These are phyloP conservation scores for Psix sp. DNA, from an alignment of 1,140 invertebrate genomes.

Conservation along the genomic window DNA sequence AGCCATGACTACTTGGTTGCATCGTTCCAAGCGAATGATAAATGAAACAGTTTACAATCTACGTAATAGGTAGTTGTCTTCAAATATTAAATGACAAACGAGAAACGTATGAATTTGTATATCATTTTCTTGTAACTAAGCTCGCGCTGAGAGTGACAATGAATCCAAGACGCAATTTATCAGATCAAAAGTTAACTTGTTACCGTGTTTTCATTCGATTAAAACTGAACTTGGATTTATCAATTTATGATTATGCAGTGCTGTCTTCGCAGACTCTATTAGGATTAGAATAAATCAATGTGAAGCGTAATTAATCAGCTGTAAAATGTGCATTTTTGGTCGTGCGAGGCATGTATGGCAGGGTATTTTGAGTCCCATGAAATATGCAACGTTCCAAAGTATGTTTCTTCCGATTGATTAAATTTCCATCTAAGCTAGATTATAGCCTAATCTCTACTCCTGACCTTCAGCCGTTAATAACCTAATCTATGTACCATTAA, in stretches of 20 bases:
- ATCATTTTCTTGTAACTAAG: constrained; percentile 19
- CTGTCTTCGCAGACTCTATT: too few relatives aligned
- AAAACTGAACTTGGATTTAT: too few relatives aligned
- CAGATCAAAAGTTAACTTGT: too few relatives aligned
- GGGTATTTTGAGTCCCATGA: too few relatives aligned
- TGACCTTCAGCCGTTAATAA: constrained; percentile 43
- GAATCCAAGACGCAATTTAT: too few relatives aligned
- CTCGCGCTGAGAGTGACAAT: neutral
- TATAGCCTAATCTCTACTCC: constrained; percentile 28
- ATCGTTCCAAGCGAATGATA: constrained; percentile 42
- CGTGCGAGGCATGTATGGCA: too few relatives aligned
- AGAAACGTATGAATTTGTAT: constrained; percentile 30
- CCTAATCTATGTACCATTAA: constrained; percentile 40
- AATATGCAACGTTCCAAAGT: too few relatives aligned
- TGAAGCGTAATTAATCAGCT: too few relatives aligned
- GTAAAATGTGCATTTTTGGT: too few relatives aligned
- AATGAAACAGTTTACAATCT: constrained; percentile 51
- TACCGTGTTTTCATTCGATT: too few relatives aligned
- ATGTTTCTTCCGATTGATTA: constrained; percentile 13
- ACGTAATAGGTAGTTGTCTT: constrained; percentile 45
- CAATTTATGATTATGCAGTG: too few relatives aligned
- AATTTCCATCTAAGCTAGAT: constrained; percentile 35
- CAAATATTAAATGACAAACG: constrained; percentile 43
- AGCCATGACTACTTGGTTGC: constrained; percentile 44
- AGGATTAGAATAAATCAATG: too few relatives aligned